Conservation (phyloP, 1,140 invertebrate species). For the Epicauta chinensis region DNA sequence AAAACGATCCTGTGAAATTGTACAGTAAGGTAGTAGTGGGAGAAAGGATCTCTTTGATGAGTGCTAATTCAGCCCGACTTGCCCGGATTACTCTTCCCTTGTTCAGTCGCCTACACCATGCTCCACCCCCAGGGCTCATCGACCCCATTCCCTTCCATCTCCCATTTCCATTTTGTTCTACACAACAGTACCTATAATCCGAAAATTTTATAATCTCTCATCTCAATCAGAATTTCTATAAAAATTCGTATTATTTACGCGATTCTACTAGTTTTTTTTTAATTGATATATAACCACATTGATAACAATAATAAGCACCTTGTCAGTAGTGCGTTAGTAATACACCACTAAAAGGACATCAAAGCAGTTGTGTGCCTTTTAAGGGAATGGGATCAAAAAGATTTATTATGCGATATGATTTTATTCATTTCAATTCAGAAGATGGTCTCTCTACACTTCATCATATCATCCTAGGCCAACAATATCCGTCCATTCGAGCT, state of each 20-base stretch:
- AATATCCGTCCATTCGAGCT: slow-evolving; percentile 32
- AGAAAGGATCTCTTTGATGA: slow-evolving; percentile 9
- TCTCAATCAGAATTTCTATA: too few species aligned
- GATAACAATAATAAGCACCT: too few species aligned
- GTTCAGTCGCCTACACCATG: background rate
- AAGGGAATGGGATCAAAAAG: slow-evolving; percentile 10
- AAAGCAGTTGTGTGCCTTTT: background rate
- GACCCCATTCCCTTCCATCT: background rate
- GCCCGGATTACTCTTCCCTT: slow-evolving; percentile 11
- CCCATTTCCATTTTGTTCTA: too few species aligned
- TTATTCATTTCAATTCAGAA: slow-evolving; percentile 34
- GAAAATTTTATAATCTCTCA: too few species aligned
- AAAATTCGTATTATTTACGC: too few species aligned
- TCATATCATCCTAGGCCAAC: slow-evolving; percentile 28
- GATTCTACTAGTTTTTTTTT: too few species aligned
- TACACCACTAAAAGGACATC: slow-evolving; percentile 1
- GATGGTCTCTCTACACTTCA: slow-evolving; percentile 24
- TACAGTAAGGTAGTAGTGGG: background rate
- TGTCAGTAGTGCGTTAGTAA: too few species aligned
- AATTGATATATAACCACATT: too few species aligned
- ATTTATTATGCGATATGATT: slow-evolving; percentile 19
- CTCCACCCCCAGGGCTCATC: background rate
- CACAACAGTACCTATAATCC: too few species aligned
- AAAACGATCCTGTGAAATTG: slow-evolving; percentile 1
- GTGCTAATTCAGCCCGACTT: slow-evolving; percentile 10